These are phyloP conservation scores for Orchestes rusci DNA, from an alignment of 2,888 invertebrate species.

Conservation along the genomic window DNA sequence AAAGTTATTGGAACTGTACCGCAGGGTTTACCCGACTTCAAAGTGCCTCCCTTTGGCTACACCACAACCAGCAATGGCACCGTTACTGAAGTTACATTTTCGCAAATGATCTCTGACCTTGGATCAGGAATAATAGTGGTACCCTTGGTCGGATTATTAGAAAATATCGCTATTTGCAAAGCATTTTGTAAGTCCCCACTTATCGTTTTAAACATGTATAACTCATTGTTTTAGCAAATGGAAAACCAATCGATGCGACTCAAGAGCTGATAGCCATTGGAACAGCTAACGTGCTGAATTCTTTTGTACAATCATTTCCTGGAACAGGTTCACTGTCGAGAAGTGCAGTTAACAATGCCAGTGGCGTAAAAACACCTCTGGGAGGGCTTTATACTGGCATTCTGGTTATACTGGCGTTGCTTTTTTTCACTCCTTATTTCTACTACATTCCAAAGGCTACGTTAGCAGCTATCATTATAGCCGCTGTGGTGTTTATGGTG, in stretches of 20 bases:
- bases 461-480: slow-evolving; percentile 83
- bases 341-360: slow-evolving; percentile 83
- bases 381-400: slow-evolving; percentile 74
- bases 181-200: slow-evolving; percentile 69
- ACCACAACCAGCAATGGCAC: slow-evolving; percentile 46
- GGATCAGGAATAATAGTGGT: slow-evolving; percentile 81
- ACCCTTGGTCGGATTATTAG: slow-evolving; percentile 80
- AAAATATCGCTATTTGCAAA: slow-evolving; percentile 90
- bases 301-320: slow-evolving; percentile 82
- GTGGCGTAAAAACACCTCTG: slow-evolving; percentile 80
- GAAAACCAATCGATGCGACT: slow-evolving; percentile 78
- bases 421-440: slow-evolving; percentile 84
- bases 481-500: slow-evolving; percentile 88
- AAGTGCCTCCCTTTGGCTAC: slow-evolving; percentile 61
- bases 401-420: slow-evolving; percentile 74
- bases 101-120: slow-evolving; percentile 70
- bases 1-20: slow-evolving; percentile 68
- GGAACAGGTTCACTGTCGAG: slow-evolving; percentile 76
- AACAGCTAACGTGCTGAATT: slow-evolving; percentile 71
- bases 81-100: slow-evolving; percentile 44
- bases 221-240: slow-evolving; percentile 52
- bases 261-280: slow-evolving; percentile 88
- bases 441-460: slow-evolving; percentile 79
- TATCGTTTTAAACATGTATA: not conserved
- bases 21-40: slow-evolving; percentile 62